Conservation (phyloP, 53 echinoderm and acorn worm species). For the Pentamera pediparva region DNA sequence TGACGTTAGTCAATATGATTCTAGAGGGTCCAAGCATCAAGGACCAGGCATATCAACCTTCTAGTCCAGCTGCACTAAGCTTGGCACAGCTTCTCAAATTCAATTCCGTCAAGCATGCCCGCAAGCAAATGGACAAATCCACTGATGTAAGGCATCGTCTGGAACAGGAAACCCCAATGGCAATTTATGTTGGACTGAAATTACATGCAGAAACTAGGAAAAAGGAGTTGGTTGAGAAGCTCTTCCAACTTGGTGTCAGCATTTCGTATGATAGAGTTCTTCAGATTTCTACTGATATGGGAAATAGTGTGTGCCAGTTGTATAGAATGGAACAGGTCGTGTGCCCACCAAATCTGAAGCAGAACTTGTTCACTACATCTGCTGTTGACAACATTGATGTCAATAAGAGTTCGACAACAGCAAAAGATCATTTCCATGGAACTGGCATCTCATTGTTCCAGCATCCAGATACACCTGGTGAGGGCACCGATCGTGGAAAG, state of each 20-base stretch:
- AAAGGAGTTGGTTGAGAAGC: slow-evolving; percentile 20
- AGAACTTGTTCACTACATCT: slow-evolving; percentile 29
- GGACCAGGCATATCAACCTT: slow-evolving; percentile 1
- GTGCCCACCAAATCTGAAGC: slow-evolving; percentile 13
- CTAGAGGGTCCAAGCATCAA: slow-evolving; percentile 47
- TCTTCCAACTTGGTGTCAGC: slow-evolving; percentile 26
- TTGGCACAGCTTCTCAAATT: slow-evolving; percentile 39
- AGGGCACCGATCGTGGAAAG: not conserved
- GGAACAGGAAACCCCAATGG: slow-evolving; percentile 37
- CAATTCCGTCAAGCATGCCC: slow-evolving; percentile 38
- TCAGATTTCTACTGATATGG: slow-evolving; percentile 11
- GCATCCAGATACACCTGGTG: slow-evolving; percentile 3
- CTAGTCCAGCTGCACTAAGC: slow-evolving; percentile 19
- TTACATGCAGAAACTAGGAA: slow-evolving; percentile 34
- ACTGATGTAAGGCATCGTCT: too few relatives aligned
- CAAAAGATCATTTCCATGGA: slow-evolving; percentile 44
- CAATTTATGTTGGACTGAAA: slow-evolving; percentile 23
- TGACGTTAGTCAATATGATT: slow-evolving; percentile 40
- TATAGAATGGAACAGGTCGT: not conserved
- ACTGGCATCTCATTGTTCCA: slow-evolving; percentile 53
- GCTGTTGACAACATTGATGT: slow-evolving; percentile 51
- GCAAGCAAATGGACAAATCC: not conserved
- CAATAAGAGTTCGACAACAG: slow-evolving; percentile 43
- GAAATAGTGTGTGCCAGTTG: not conserved
- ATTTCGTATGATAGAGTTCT: slow-evolving; percentile 47